phyloP scores from a whole-genome alignment of 2,888 invertebrate genomes.

The Gymnoscelis rufifasciata region DNA sequence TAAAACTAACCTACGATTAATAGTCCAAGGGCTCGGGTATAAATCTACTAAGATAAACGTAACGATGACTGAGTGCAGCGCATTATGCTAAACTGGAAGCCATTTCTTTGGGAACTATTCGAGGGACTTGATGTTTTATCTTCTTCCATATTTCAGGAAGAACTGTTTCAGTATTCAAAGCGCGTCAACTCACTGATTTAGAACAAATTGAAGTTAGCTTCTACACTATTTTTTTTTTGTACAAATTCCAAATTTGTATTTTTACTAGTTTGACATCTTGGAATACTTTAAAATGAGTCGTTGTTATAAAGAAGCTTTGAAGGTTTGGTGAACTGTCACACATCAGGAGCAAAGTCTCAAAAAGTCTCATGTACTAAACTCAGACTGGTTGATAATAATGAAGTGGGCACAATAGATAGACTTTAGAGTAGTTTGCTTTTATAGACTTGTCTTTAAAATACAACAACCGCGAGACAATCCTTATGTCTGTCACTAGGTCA shows the following conservation, averaged over 20 bases:
- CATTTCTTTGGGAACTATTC: conserved; percentile 65
- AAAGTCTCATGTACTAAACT: too few species aligned
- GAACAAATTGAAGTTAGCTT: conserved; percentile 24
- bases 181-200: conserved; percentile 32
- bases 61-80: conserved; percentile 61
- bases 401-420: too few species aligned
- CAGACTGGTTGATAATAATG: too few species aligned
- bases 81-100: conserved; percentile 59
- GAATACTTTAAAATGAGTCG: too few species aligned
- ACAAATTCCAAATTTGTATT: conserved; percentile 3
- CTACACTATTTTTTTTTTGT: conserved; percentile 17
- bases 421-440: too few species aligned
- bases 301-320: too few species aligned
- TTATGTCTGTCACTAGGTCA: too few species aligned
- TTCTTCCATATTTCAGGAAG: conserved; percentile 55
- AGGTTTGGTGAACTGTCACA: too few species aligned
- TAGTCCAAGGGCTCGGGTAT: conserved; percentile 46
- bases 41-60: conserved; percentile 58
- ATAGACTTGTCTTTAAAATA: too few species aligned
- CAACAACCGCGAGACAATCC: too few species aligned
- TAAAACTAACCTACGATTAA: conserved; percentile 50
- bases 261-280: not conserved
- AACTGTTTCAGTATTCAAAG: conserved; percentile 38
- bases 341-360: too few species aligned
- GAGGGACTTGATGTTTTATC: conserved; percentile 52